phyloP scores from a whole-genome alignment of 2,888 invertebrate genomes.

The Byasa hedistus region DNA sequence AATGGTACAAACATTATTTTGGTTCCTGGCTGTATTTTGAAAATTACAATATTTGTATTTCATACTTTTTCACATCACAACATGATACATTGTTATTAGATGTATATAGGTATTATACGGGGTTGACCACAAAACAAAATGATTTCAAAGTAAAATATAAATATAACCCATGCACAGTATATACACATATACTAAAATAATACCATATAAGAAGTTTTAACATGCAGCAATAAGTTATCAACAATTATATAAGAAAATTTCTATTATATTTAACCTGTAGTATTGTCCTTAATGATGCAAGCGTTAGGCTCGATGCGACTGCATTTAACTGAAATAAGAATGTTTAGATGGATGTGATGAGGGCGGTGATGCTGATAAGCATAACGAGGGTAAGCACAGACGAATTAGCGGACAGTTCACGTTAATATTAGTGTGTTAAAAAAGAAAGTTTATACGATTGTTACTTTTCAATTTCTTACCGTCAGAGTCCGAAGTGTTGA shows the following conservation, averaged over 20 bases:
- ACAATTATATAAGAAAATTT: constrained; percentile 18
- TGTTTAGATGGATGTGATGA: constrained; percentile 36
- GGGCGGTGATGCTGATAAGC: constrained; percentile 31
- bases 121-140: constrained; percentile 3
- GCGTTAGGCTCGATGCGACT: constrained; percentile 55
- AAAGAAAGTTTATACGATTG: neutral
- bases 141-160: neutral
- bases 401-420: constrained; percentile 12
- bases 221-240: constrained; percentile 15
- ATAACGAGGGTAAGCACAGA: constrained; percentile 18
- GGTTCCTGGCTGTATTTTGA: no score
- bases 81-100: neutral
- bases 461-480: constrained; percentile 38
- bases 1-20: no score
- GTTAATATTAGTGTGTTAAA: constrained; percentile 14
- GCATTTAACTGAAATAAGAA: constrained; percentile 62
- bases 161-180: neutral
- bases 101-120: neutral
- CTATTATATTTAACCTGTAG: constrained; percentile 46
- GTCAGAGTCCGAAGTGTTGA: constrained; percentile 54
- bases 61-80: no score
- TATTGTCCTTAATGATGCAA: constrained; percentile 58
- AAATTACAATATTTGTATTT: no score
- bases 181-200: neutral
- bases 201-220: neutral